phyloP scores from a whole-genome alignment of 2,888 invertebrate genomes.

The Theodoxus fluviatilis region DNA sequence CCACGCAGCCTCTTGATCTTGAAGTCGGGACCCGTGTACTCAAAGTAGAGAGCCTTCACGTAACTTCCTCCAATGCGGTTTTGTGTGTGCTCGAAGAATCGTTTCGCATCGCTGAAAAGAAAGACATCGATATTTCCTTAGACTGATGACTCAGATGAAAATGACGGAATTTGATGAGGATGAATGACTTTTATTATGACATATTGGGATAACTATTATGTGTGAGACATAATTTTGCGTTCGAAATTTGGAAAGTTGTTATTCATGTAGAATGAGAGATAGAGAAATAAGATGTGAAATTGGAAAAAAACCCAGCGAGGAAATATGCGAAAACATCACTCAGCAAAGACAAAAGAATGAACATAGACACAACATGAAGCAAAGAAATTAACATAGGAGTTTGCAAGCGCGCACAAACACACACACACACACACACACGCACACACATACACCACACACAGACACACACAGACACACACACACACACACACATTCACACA shows the following conservation, averaged over 20 bases:
- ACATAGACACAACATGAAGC: background rate
- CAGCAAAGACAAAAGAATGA: no score
- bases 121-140: background rate
- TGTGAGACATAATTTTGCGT: no score
- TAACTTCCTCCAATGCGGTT: slow-evolving; percentile 39
- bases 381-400: background rate
- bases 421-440: background rate
- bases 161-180: background rate
- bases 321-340: no score
- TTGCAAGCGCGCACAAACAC: background rate
- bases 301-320: no score
- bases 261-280: no score
- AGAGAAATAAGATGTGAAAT: no score
- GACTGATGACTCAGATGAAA: background rate
- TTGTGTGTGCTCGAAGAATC: slow-evolving; percentile 30
- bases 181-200: background rate
- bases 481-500: slow-evolving; percentile 1
- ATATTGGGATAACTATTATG: no score
- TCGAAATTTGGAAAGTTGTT: no score
- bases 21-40: slow-evolving; percentile 41
- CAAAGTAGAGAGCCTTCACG: slow-evolving; percentile 39
- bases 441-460: background rate
- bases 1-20: slow-evolving; percentile 29
- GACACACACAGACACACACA: background rate
- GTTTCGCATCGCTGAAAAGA: slow-evolving; percentile 33